These are phyloP conservation scores for Leuciscus idus DNA, from an alignment of 2,113 vertebrate species.

Conservation along the genomic window DNA sequence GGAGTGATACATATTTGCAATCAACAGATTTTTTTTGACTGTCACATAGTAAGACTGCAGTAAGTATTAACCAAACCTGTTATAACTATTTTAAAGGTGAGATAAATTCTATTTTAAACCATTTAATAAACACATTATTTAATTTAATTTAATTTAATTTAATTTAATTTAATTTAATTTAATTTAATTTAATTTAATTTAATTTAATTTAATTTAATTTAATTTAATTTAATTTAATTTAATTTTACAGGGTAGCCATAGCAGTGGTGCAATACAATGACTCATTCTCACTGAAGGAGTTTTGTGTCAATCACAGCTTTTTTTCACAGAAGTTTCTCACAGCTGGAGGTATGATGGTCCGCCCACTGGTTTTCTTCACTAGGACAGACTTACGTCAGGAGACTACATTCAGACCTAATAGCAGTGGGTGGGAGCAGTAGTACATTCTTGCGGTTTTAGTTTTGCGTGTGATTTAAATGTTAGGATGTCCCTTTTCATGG, in stretches of 20 bases:
- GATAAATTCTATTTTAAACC: background rate
- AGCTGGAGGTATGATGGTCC: conserved; percentile 30
- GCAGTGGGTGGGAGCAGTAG: conserved; percentile 41
- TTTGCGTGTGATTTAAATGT: conserved; percentile 57
- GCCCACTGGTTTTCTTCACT: conserved; percentile 20
- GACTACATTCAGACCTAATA: conserved; percentile 19
- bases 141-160: background rate
- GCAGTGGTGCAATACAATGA: background rate
- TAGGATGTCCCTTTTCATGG: conserved; percentile 58
- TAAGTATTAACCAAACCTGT: background rate
- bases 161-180: background rate
- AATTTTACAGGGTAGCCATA: background rate
- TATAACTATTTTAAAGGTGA: background rate
- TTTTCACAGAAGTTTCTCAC: conserved; percentile 39
- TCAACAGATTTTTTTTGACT: background rate
- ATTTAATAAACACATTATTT: background rate
- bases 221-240: background rate
- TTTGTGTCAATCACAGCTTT: conserved; percentile 31
- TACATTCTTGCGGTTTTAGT: conserved; percentile 61
- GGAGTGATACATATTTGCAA: background rate
- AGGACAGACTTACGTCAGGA: conserved; percentile 46
- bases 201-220: no score
- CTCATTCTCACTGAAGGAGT: background rate
- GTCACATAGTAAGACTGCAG: background rate
- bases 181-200: background rate